phyloP scores from a whole-genome alignment of 2,888 invertebrate species.

The Leptinotarsa haldemani region DNA sequence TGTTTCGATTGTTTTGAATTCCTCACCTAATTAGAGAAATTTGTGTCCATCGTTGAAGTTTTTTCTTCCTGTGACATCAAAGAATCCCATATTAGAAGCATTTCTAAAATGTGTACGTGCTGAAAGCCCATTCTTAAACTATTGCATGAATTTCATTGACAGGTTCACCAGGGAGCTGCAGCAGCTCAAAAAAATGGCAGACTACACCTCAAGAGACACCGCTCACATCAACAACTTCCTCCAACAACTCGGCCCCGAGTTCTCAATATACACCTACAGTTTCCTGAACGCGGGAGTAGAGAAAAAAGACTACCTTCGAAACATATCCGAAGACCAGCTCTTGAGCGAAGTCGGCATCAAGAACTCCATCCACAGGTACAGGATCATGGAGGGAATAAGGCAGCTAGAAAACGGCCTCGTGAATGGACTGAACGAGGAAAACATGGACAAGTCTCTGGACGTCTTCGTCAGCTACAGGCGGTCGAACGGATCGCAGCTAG shows the following conservation, averaged over 20 bases:
- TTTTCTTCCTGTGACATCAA: too few relatives aligned
- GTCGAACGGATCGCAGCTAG: conserved; percentile 96
- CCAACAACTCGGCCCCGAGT: conserved; percentile 86
- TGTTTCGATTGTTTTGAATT: too few relatives aligned
- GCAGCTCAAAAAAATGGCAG: conserved; percentile 94
- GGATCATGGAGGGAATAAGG: conserved; percentile 90
- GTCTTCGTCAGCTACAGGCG: conserved; percentile 98
- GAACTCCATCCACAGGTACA: conserved; percentile 94
- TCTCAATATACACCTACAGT: conserved; percentile 95
- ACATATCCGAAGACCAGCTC: conserved; percentile 91
- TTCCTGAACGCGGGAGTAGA: conserved; percentile 97
- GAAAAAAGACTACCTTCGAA: conserved; percentile 82
- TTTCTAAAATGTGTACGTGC: too few relatives aligned
- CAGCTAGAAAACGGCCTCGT: conserved; percentile 75
- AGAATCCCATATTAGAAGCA: too few relatives aligned
- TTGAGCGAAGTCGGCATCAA: conserved; percentile 89
- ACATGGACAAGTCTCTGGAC: conserved; percentile 90
- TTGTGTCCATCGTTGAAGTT: too few relatives aligned
- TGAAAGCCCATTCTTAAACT: too few relatives aligned
- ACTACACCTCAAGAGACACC: conserved; percentile 93
- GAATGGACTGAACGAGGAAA: conserved; percentile 77
- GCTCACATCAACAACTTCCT: conserved; percentile 91
- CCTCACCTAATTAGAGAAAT: too few relatives aligned
- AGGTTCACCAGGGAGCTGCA: conserved; percentile 93
- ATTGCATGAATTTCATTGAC: conserved; percentile 48